These are phyloP conservation scores for Macroglossus sobrinus DNA, from an alignment of 2,113 vertebrate species.

Conservation along the genomic window DNA sequence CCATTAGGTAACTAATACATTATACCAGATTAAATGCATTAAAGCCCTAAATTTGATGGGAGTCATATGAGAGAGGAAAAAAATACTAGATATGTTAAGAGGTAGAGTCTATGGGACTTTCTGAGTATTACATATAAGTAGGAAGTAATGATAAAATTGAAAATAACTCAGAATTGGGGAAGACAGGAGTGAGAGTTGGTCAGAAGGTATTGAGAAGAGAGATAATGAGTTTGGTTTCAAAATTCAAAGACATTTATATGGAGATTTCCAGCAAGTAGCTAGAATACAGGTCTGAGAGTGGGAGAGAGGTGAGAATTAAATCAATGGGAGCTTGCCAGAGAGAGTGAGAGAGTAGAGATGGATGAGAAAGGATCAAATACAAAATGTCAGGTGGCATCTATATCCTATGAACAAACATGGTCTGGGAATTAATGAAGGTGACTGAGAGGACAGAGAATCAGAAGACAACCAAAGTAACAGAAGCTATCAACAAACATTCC, in stretches of 20 bases:
- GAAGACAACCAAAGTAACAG: background rate
- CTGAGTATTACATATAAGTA: background rate
- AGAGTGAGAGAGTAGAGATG: background rate
- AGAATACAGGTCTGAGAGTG: background rate
- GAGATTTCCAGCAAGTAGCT: background rate
- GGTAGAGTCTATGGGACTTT: background rate
- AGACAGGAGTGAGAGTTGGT: background rate
- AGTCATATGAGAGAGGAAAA: background rate
- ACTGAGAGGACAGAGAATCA: background rate
- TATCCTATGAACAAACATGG: background rate
- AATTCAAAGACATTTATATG: background rate
- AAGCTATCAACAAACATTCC: background rate
- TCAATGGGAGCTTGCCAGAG: background rate
- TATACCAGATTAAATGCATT: background rate
- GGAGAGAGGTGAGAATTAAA: slow-evolving; percentile 35
- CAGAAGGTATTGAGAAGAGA: background rate
- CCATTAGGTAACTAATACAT: background rate
- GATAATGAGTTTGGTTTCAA: background rate
- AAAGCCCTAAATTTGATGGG: background rate
- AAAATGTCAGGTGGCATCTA: background rate
- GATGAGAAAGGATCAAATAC: background rate
- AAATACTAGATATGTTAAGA: background rate
- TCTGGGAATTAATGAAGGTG: background rate
- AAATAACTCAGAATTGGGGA: slow-evolving; percentile 38
- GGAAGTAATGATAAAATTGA: slow-evolving; percentile 9